Percentiles rank a stretch among this genome's conserved stretches.
These are phyloP conservation scores for Meloidogyne hapla DNA, from an alignment of 1,140 invertebrate species.

Conservation along the genomic window DNA sequence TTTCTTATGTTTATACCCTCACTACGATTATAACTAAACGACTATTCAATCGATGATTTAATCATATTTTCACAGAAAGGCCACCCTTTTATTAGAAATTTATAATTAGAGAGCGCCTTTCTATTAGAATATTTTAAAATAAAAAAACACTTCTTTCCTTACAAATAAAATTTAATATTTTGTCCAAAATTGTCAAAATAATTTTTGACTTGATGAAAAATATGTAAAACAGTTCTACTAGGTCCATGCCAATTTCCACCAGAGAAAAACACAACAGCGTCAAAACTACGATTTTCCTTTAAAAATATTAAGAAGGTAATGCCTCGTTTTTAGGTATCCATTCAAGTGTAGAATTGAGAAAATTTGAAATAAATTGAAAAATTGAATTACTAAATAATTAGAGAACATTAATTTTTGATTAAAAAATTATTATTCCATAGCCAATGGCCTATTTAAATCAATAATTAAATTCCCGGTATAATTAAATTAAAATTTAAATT, in stretches of 20 bases:
- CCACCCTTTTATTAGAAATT: too few relatives aligned
- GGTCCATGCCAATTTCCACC: constrained; percentile 17
- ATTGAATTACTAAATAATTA: background rate
- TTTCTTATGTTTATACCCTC: too few relatives aligned
- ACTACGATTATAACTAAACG: too few relatives aligned
- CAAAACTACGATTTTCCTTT: constrained; percentile 6
- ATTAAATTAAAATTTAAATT: background rate
- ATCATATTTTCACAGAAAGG: too few relatives aligned
- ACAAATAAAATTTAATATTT: constrained; percentile 21
- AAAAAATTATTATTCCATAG: too few relatives aligned
- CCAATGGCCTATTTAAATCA: too few relatives aligned
- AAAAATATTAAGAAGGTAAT: background rate
- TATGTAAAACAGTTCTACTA: constrained; percentile 11
- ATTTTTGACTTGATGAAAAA: constrained; percentile 12
- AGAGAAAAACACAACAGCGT: constrained; percentile 20
- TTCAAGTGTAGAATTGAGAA: constrained; percentile 9
- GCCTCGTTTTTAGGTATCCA: constrained; percentile 21
- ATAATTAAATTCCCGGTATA: too few relatives aligned
- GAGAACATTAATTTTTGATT: too few relatives aligned
- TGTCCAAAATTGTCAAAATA: constrained; percentile 13
- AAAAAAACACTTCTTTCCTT: background rate
- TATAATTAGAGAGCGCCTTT: too few relatives aligned
- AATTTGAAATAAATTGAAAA: constrained; percentile 8
- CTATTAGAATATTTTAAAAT: too few relatives aligned
- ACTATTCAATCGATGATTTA: too few relatives aligned